Percentiles rank a stretch among this genome's conserved stretches.
Evolutionary conservation across 2,888 invertebrate species (phyloP).

Genomic region (Gari tellinella): DNA sequence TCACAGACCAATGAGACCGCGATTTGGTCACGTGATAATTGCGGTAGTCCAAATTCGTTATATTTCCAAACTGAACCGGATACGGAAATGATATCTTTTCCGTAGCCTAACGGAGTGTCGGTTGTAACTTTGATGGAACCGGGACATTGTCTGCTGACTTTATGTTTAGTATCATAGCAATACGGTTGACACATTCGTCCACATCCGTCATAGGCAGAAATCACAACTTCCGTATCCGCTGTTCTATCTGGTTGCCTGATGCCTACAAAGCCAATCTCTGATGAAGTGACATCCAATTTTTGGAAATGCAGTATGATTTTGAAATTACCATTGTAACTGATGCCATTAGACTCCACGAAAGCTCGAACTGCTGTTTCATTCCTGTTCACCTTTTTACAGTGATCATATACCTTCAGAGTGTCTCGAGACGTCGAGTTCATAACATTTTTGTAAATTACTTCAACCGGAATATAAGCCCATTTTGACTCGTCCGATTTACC

Average conservation of each 20-base stretch:
- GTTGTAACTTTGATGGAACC: constrained; percentile 32
- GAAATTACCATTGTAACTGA: constrained; percentile 75
- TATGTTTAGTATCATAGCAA: constrained; percentile 44
- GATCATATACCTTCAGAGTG: constrained; percentile 29
- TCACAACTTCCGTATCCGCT: constrained; percentile 60
- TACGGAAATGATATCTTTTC: constrained; percentile 35
- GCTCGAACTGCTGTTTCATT: constrained; percentile 31
- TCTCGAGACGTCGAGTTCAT: not conserved
- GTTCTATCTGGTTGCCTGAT: constrained; percentile 64
- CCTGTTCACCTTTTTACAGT: constrained; percentile 26
- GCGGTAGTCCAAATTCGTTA: constrained; percentile 33
- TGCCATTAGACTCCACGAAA: constrained; percentile 72
- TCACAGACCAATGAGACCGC: constrained; percentile 5
- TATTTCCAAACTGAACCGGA: constrained; percentile 29
- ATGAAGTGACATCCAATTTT: constrained; percentile 56
- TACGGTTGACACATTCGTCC: constrained; percentile 76
- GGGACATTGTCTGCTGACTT: constrained; percentile 21
- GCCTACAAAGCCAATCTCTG: constrained; percentile 67
- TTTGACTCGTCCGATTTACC: constrained; percentile 43
- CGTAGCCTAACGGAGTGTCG: constrained; percentile 23
- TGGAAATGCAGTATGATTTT: constrained; percentile 64
- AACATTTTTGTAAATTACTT: constrained; percentile 53
- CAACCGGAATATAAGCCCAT: constrained; percentile 65
- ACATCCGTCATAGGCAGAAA: constrained; percentile 74
- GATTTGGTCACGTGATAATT: constrained; percentile 4